phyloP scores from a whole-genome alignment of 2,113 vertebrate genomes.

The Bubalus kerabau region DNA sequence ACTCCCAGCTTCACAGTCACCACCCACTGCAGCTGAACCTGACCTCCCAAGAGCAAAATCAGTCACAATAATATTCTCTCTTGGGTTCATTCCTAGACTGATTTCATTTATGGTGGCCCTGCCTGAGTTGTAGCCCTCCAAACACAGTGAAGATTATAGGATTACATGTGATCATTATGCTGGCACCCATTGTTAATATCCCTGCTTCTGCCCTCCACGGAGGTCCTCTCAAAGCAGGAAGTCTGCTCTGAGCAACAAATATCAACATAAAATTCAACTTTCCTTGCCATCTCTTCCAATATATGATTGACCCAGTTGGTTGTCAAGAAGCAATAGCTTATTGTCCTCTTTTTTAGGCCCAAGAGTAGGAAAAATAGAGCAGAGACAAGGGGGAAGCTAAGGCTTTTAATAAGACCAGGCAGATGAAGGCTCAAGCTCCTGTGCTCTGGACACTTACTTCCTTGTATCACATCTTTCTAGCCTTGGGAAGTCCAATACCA shows the following conservation, averaged over 20 bases:
- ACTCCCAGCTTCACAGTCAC: not conserved
- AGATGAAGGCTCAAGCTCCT: not conserved
- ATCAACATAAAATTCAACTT: not conserved
- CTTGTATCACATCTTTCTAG: not conserved
- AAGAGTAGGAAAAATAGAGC: not conserved
- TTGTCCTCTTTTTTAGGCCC: not conserved
- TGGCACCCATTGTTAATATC: not conserved
- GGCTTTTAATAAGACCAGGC: not conserved
- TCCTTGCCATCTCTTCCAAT: not conserved
- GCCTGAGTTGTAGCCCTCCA: not conserved
- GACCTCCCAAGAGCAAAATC: not conserved
- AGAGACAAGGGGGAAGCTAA: not conserved
- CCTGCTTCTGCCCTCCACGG: not conserved
- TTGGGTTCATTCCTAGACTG: not conserved
- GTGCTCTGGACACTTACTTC: not conserved
- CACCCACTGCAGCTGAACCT: not conserved
- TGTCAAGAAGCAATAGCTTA: not conserved
- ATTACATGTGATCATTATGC: accelerated
- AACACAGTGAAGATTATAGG: not conserved
- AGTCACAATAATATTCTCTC: not conserved
- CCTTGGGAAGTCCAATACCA: not conserved
- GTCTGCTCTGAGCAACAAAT: not conserved
- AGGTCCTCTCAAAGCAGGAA: not conserved
- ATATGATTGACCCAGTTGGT: not conserved
- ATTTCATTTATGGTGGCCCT: not conserved